Base-by-base conservation (phyloP, 2,888 invertebrate species). In the Lithophane leautieri region DNA sequence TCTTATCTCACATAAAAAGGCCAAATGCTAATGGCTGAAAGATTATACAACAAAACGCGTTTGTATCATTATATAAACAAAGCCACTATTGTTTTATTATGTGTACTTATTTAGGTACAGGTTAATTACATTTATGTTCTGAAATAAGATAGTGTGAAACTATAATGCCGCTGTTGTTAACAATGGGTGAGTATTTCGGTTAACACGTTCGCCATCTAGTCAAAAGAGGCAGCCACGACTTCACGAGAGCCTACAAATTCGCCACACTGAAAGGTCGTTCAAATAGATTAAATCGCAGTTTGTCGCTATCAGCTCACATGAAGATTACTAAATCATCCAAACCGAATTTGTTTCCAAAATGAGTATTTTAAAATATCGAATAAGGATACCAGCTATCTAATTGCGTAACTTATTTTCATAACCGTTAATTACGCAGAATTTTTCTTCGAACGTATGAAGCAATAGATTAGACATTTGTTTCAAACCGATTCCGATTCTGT, bases 1-100 rank as follows among this genome's bases (percentile, higher is more conserved):
- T 77, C 76, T 79, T 81, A 85, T 82, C 86, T 87, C 69, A 63
- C 71, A 69, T 70, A 85, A 79, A 76, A 80, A 85, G 87, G 82
- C 68, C 84, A 81, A 65, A 70, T 67, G 76, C 50, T 83, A 83
- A 83, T 80, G 65, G n/a, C 73, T 81, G 60, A 78, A 78, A 84
- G 79, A 84, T 82, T 87, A 79, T 81, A 78, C 75, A 81, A 77
- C 73, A 79, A 70, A 86, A 68, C 65, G 74, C 54, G 83, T 63
- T 78, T 86, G 74, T 86, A 69, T 73, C 60, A 76, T 76, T 84
- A 84, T 69, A 65, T 73, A 79, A 77, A 86, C 82, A 86, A 88
- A 84, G 81, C 72, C 62, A 76, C 82, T 69, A 85, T 84, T 85
- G 83, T 88, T 80, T 65, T 83, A 63, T 47, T 63, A 65, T 47